These are phyloP conservation scores for Semnornis frantzii DNA, from an alignment of 2,113 vertebrate genomes.

Conservation along the genomic window DNA sequence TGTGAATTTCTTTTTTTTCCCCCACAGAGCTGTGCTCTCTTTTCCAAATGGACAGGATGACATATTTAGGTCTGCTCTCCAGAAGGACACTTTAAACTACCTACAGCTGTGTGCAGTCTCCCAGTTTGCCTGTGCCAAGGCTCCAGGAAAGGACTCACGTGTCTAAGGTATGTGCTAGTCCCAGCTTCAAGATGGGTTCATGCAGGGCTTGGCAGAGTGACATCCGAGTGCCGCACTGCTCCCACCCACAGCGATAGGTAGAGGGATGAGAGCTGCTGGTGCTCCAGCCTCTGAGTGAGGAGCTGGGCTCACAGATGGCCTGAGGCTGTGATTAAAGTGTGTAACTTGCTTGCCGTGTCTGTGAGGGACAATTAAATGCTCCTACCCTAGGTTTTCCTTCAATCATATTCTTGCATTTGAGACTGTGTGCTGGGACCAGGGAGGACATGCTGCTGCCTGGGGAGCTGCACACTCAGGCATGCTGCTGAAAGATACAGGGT, in stretches of 20 bases:
- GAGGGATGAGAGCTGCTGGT: neutral
- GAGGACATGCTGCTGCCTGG: neutral
- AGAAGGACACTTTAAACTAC: neutral
- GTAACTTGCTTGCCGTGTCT: neutral
- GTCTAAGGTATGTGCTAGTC: neutral
- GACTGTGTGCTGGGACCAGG: neutral
- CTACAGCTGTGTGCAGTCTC: neutral
- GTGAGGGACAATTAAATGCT: neutral
- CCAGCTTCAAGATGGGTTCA: rapidly evolving
- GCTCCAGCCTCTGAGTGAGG: neutral
- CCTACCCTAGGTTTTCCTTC: neutral
- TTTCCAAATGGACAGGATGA: neutral
- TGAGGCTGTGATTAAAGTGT: neutral
- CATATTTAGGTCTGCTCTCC: neutral
- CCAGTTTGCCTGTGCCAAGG: neutral
- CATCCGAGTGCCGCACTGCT: rapidly evolving
- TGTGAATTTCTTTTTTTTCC: neutral
- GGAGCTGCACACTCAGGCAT: neutral
- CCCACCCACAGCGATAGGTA: rapidly evolving
- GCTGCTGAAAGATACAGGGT: neutral
- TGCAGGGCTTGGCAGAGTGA: neutral
- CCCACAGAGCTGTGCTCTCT: neutral
- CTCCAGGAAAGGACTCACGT: neutral
- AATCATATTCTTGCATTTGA: neutral
- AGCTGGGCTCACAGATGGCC: neutral